Conservation (phyloP, 2,113 vertebrate genomes). For the Puffinus mauretanicus region DNA sequence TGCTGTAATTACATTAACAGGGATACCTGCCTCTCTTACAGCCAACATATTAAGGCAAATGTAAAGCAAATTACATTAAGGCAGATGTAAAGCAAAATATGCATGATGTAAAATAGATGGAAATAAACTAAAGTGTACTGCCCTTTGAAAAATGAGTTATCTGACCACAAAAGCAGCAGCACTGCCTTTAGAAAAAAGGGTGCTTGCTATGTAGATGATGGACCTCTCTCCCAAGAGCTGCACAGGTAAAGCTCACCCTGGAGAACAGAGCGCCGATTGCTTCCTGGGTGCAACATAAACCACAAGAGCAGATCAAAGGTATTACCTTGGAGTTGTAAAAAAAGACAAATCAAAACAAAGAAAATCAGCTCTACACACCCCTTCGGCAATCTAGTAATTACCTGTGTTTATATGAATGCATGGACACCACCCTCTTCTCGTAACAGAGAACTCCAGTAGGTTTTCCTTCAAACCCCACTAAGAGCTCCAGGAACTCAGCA, state of each 20-base stretch:
- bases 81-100: not conserved
- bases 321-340: not conserved
- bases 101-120: not conserved
- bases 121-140: not conserved
- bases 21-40: not conserved
- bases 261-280: not conserved
- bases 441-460: not conserved
- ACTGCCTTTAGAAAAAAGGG: not conserved
- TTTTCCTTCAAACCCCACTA: not conserved
- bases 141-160: not conserved
- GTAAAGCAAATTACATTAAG: not conserved
- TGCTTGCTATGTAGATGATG: not conserved
- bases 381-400: not conserved
- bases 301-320: conserved; percentile 15
- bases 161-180: not conserved
- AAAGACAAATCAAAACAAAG: not conserved
- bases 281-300: not conserved
- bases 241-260: not conserved
- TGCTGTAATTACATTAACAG: not conserved
- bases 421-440: not conserved
- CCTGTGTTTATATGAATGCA: not conserved
- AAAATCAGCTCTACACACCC: not conserved
- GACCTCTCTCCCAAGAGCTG: not conserved
- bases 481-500: not conserved
- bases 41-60: not conserved